A percentile compares a stretch with the other conserved stretches of the same genome.
Conservation (phyloP, 2,113 vertebrate genomes). For the Pseudorhombus dupliciocellatus region DNA sequence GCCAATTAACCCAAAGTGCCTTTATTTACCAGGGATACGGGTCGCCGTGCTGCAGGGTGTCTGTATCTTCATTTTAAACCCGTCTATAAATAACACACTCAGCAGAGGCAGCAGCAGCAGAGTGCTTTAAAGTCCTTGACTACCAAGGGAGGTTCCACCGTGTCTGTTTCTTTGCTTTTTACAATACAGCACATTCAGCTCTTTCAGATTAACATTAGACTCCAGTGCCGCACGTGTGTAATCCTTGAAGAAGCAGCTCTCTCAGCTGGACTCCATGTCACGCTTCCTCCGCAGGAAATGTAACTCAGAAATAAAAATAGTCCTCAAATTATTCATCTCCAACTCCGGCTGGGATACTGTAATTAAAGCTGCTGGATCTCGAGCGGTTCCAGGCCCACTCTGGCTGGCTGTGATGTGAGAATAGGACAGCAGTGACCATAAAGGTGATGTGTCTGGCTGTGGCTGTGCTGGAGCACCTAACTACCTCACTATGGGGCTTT, state of each 20-base stretch:
- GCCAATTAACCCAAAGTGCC: conserved; percentile 57
- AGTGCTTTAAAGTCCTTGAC: conserved; percentile 17
- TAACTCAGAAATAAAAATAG: conserved; percentile 36
- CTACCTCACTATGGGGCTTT: conserved; percentile 61
- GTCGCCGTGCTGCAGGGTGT: conserved; percentile 8
- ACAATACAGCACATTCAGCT: conserved; percentile 26
- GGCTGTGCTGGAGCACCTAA: conserved; percentile 55
- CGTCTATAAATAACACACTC: conserved; percentile 19
- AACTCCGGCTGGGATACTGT: conserved; percentile 26
- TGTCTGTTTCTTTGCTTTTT: conserved; percentile 4
- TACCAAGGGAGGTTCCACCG: conserved; percentile 15
- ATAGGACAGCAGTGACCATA: conserved; percentile 47
- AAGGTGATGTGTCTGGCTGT: conserved; percentile 58
- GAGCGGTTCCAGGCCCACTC: conserved; percentile 6
- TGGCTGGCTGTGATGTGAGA: conserved; percentile 28
- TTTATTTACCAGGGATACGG: conserved; percentile 38
- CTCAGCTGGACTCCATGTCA: conserved; percentile 13
- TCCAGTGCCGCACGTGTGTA: background rate
- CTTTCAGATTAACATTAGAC: conserved; percentile 22
- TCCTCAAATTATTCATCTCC: conserved; percentile 31
- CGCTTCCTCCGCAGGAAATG: conserved; percentile 37
- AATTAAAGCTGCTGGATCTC: conserved; percentile 52
- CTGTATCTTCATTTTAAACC: conserved; percentile 37
- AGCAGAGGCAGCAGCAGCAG: background rate
- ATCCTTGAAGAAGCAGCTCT: conserved; percentile 25